Base-by-base conservation (phyloP, 2,113 vertebrate species). In the Leiothrix lutea region DNA sequence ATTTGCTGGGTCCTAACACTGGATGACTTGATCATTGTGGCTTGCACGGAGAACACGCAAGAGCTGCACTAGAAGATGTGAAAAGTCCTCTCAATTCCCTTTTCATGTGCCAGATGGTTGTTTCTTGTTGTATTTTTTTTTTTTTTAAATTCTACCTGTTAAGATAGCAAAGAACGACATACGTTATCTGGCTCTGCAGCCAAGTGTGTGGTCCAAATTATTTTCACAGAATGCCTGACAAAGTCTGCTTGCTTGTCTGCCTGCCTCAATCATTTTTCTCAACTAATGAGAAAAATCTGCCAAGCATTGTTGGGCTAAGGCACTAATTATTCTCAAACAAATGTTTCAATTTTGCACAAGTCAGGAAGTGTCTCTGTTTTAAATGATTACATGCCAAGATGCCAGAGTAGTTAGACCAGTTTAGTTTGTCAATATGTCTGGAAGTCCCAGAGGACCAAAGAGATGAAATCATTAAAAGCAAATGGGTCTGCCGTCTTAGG, bases 251-350 rank as follows among this genome's bases (percentile, higher is more conserved):
- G 75, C 93, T 89, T 95, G 94, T 90, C 80, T 97, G 90, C 92
- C 92, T 96, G 80, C 64, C 86, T 97, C 92, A 92, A 74, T 96
- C 94, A 94, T 92, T 97, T 94, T 89, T 95, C 88, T 93, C 89
- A 78, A 91, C 96, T 97, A 97, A 97, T 97, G 96, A 96, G 94
- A 90, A 95, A 94, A 97, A 94, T 91, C 94, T 97, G 97, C 96
- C 97, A 97, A 95, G 93, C 93, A 80, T 93, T 97, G 94, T 96
- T 87, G 90, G 78, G 67, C 81, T 93, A 95, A 89, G 86, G 92
- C 89, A 92, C 90, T 97, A 94, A 96, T 94, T 96, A 95, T 96
- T 95, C 94, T 94, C 90, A 79, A 97, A 89, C 94, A 96, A 97
- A 92, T 97, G 95, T 93, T 95, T 90, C 94, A 87, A 75, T 95